Evolutionary conservation across 2,113 vertebrate species (phyloP).

Genomic region (Lophius piscatorius): DNA sequence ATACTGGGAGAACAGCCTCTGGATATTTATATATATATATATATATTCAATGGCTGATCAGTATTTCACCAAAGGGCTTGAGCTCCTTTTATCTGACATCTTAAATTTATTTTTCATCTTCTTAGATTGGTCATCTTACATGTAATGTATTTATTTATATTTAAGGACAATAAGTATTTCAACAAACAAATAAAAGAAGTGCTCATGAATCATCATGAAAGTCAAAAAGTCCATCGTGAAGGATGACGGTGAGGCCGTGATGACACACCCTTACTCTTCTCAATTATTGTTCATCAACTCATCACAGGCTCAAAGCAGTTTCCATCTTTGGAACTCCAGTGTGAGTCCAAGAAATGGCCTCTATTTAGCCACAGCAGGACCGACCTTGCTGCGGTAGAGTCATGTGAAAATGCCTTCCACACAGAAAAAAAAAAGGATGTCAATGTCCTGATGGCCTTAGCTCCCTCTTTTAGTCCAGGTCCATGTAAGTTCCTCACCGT

Average conservation of each 20-base stretch:
- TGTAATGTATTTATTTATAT: slow-evolving; percentile 75
- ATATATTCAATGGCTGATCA: slow-evolving; percentile 38
- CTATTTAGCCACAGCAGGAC: slow-evolving; percentile 12
- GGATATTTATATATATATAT: slow-evolving; percentile 4
- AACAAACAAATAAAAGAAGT: slow-evolving; percentile 74
- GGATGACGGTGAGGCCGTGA: slow-evolving; percentile 34
- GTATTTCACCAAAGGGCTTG: slow-evolving; percentile 30
- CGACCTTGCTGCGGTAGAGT: slow-evolving; percentile 19
- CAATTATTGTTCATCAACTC: slow-evolving; percentile 20
- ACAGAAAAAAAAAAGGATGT: slow-evolving; percentile 47
- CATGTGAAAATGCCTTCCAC: slow-evolving; percentile 38
- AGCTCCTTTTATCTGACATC: slow-evolving; percentile 45
- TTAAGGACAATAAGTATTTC: slow-evolving; percentile 73
- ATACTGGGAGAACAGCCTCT: slow-evolving; percentile 38
- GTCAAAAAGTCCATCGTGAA: slow-evolving; percentile 44
- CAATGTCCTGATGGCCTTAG: slow-evolving; percentile 32
- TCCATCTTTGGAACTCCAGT: slow-evolving; percentile 9
- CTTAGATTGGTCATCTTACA: slow-evolving; percentile 58
- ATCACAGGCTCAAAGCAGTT: slow-evolving; percentile 10
- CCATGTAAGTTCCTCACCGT: slow-evolving; percentile 38
- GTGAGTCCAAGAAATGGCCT: slow-evolving; percentile 10
- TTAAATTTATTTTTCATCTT: slow-evolving; percentile 68
- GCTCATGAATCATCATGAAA: slow-evolving; percentile 75
- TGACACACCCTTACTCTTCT: slow-evolving; percentile 22
- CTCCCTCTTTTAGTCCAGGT: slow-evolving; percentile 44